Conservation (phyloP, 2,888 invertebrate genomes). For the Zonitis immaculata region DNA sequence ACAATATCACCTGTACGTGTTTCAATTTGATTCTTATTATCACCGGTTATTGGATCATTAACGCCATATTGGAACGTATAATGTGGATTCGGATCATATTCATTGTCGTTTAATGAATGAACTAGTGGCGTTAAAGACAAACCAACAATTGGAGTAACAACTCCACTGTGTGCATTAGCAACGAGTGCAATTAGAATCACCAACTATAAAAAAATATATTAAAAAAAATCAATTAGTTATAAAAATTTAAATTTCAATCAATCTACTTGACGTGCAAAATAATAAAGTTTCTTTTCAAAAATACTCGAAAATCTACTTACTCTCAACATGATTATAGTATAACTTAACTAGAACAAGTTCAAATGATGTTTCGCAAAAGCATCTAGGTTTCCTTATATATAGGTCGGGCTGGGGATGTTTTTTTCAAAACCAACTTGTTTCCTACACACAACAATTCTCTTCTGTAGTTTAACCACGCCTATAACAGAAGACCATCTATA, state of each 20-base stretch:
- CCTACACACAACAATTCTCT: constrained; percentile 18
- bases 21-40: constrained; percentile 54
- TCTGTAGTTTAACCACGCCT: constrained; percentile 19
- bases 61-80: constrained; percentile 55
- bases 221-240: too few relatives aligned
- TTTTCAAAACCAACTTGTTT: constrained; percentile 8
- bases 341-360: constrained; percentile 20
- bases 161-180: constrained; percentile 11
- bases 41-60: constrained; percentile 53
- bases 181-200: constrained; percentile 28
- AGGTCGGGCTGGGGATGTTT: constrained; percentile 23
- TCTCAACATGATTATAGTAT: constrained; percentile 22
- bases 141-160: constrained; percentile 20
- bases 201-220: constrained; percentile 21
- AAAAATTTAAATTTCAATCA: too few relatives aligned
- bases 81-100: constrained; percentile 43
- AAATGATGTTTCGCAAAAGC: constrained; percentile 23
- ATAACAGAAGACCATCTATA: constrained; percentile 16
- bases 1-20: constrained; percentile 53
- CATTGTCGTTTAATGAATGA: constrained; percentile 14
- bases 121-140: neutral
- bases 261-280: too few relatives aligned
- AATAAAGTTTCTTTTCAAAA: too few relatives aligned
- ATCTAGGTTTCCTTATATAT: constrained; percentile 29
- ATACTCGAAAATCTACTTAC: constrained; percentile 19